Conservation (phyloP, 2,113 vertebrate species). For the Scartelaos histophorus region DNA sequence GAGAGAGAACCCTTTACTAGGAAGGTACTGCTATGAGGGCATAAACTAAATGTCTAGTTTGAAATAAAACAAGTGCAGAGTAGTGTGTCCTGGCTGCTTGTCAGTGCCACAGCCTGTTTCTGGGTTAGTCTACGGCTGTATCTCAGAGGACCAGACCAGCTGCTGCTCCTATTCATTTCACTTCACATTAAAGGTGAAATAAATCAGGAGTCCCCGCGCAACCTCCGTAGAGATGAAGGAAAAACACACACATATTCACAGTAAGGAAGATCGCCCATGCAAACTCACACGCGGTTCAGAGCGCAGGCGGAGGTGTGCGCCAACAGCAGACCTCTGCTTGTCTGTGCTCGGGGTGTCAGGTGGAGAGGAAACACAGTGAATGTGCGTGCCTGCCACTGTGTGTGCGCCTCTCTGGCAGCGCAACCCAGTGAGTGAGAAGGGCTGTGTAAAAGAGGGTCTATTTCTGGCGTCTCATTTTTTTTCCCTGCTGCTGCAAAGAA, state of each 20-base stretch:
- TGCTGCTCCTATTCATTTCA: constrained; percentile 79
- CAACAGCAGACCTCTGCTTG: constrained; percentile 46
- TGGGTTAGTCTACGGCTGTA: constrained; percentile 68
- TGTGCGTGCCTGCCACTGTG: constrained; percentile 29
- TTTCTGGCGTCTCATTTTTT: constrained; percentile 71
- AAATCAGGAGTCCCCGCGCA: constrained; percentile 74
- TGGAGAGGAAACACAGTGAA: constrained; percentile 49
- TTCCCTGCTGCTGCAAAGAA: constrained; percentile 70
- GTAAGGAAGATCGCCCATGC: constrained; percentile 29
- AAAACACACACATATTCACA: constrained; percentile 37
- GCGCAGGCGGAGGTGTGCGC: constrained; percentile 36
- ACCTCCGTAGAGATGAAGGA: constrained; percentile 57
- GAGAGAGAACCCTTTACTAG: constrained; percentile 23
- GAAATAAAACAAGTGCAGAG: constrained; percentile 46
- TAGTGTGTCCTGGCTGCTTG: constrained; percentile 39
- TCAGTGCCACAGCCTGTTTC: constrained; percentile 57
- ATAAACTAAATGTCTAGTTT: constrained; percentile 35
- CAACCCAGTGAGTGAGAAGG: constrained; percentile 66
- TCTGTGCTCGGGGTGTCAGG: constrained; percentile 47
- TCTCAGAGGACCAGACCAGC: constrained; percentile 73
- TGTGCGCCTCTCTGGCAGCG: constrained; percentile 58
- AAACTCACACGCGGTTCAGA: constrained; percentile 15
- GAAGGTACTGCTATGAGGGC: constrained; percentile 18
- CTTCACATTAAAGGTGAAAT: constrained; percentile 80
- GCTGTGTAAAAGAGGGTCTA: constrained; percentile 71